Base-by-base conservation (phyloP, 2,888 invertebrate genomes). In the Camponotus fellah region DNA sequence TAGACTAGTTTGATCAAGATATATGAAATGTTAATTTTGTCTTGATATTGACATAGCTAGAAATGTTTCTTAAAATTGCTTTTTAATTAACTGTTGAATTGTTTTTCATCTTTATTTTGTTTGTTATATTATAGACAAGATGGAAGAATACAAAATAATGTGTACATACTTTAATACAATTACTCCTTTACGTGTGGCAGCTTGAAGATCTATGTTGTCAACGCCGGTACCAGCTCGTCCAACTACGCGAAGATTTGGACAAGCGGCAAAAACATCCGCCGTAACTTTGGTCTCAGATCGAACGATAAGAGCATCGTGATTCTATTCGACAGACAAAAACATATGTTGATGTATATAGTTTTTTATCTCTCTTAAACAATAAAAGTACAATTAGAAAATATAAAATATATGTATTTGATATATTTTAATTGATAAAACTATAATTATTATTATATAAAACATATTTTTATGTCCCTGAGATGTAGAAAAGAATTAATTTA, bases 141-240 rank as follows among this genome's bases (percentile, higher is more conserved):
- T 0, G 46, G 12, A 75, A 26, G 14, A 17, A 2, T 65, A 5
- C 17, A 0, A 37, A 21, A 64, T 32, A 26, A 26, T 3, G 3
- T 21, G 49, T 71, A 72, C 97, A 96, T 96, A 99, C 99, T 99
- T 99, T 93, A 99, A 97, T 68, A 99, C 99, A 87, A 98, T 96
- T 89, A 99, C 96, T 90, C 98, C 98, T 90, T 97, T 96, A 88
- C 96, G 96, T 0, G 98, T 98, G 5, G 99, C 99, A 8, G 98
- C 97, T 58, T 96, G 95, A 65, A 98, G 97, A 94, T 99, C 99
- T 87, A 99, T 99, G 95, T 99, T 99, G 95, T 99, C 99, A 5
- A 99, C 98, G 4, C 99, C 99, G 2, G 99, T 99, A 8, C 99
- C 99, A n/a, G 99, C 99, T 65, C 99, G 96, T 17, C 99, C 99